Evolutionary conservation across 2,113 vertebrate species (phyloP).

Genomic region (Eulacestoma nigropectus): DNA sequence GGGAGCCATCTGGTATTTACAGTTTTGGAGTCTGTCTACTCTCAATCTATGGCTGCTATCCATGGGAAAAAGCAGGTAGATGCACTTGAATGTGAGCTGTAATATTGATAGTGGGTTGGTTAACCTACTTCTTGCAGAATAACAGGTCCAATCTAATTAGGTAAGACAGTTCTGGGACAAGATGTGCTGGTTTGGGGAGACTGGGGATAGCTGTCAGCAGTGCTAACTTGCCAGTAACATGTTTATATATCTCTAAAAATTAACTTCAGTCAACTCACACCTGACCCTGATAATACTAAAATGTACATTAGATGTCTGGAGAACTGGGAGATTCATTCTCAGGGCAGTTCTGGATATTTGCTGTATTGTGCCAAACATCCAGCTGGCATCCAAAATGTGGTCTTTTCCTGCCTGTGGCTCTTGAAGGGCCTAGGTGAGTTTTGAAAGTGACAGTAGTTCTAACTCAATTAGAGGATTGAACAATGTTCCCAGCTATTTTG

Average conservation of each 20-base stretch:
- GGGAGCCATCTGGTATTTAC: neutral
- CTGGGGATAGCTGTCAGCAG: neutral
- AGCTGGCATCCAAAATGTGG: neutral
- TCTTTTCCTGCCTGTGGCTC: neutral
- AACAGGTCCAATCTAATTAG: neutral
- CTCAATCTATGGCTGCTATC: neutral
- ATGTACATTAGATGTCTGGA: neutral
- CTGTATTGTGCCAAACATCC: neutral
- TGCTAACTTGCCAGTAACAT: neutral
- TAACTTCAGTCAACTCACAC: neutral
- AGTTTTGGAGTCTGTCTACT: neutral
- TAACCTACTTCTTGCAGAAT: conserved; percentile 15
- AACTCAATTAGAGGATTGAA: neutral
- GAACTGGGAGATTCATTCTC: neutral
- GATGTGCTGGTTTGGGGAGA: neutral
- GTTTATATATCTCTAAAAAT: neutral
- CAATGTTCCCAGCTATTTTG: neutral
- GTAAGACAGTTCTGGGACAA: conserved; percentile 28
- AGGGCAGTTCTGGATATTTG: neutral
- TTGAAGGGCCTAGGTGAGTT: neutral
- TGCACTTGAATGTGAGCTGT: neutral
- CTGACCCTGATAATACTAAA: neutral
- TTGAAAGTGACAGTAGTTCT: neutral
- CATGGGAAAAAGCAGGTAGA: neutral
- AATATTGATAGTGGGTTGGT: neutral